Evolutionary conservation across 2,113 vertebrate genomes (phyloP).

Genomic region (Anser cygnoides): DNA sequence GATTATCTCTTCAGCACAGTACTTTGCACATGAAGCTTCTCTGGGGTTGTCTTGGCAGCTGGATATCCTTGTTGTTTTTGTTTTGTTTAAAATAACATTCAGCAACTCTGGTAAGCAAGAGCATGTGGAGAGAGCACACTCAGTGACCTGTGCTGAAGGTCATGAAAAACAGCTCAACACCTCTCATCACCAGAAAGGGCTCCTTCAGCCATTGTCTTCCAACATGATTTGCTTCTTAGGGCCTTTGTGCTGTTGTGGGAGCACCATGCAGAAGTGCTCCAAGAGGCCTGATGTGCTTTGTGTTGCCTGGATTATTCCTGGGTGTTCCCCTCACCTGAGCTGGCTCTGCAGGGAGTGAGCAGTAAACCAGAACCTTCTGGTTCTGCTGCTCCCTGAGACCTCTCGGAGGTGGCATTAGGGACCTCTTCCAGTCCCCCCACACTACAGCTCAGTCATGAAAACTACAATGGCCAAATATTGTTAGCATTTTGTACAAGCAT

Average conservation of each 20-base stretch:
- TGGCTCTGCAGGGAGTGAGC: neutral
- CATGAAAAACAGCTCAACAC: neutral
- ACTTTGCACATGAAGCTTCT: neutral
- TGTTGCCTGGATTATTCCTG: neutral
- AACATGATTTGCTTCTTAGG: fast-evolving
- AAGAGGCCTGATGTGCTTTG: neutral
- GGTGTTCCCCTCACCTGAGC: neutral
- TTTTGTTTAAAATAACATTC: neutral
- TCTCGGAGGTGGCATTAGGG: neutral
- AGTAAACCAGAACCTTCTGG: neutral
- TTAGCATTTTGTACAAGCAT: neutral
- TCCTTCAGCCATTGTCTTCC: neutral
- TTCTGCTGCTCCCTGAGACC: neutral
- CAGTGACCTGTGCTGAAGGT: neutral
- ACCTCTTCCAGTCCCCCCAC: neutral
- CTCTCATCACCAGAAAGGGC: neutral
- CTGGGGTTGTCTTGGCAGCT: neutral
- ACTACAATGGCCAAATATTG: neutral
- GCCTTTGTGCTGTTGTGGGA: neutral
- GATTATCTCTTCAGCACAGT: neutral
- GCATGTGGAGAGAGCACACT: fast-evolving
- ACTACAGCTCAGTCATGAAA: neutral
- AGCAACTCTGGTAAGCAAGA: neutral
- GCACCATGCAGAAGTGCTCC: fast-evolving
- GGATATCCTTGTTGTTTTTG: neutral